Conservation (phyloP, 2,888 invertebrate species). For the Hypselothyrea guttata region DNA sequence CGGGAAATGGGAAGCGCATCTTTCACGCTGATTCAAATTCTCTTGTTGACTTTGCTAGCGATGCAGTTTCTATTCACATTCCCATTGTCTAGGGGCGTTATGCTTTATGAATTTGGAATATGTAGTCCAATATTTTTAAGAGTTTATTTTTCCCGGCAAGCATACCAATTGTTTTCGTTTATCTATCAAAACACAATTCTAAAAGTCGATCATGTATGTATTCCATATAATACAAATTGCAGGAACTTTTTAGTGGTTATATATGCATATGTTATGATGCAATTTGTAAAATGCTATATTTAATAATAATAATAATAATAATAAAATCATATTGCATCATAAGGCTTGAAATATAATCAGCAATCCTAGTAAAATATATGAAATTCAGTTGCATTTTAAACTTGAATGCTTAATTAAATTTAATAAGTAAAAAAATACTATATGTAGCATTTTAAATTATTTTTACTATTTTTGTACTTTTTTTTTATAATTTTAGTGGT, state of each 20-base stretch:
- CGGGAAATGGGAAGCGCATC: conserved; percentile 62
- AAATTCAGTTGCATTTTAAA: too few species aligned
- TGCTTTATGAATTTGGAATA: conserved; percentile 69
- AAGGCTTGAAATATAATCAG: too few species aligned
- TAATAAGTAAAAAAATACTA: too few species aligned
- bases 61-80: conserved; percentile 13
- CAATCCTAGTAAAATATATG: too few species aligned
- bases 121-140: conserved; percentile 49
- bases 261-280: conserved; percentile 14
- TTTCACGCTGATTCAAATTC: conserved; percentile 50
- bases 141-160: conserved; percentile 47
- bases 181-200: conserved; percentile 57
- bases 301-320: too few species aligned
- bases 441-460: too few species aligned
- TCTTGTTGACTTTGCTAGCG: conserved; percentile 17
- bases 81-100: conserved; percentile 53
- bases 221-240: conserved; percentile 22
- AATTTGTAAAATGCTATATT: too few species aligned
- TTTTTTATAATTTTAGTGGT: too few species aligned
- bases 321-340: too few species aligned
- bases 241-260: neutral
- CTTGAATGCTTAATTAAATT: too few species aligned
- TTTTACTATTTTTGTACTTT: too few species aligned
- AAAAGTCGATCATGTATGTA: conserved; percentile 52
- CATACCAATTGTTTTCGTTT: conserved; percentile 62